Evolutionary conservation across 2,888 invertebrate genomes (phyloP), one percentile per base, ranked within the genome.

Genomic region (Machimus rusticus): DNA sequence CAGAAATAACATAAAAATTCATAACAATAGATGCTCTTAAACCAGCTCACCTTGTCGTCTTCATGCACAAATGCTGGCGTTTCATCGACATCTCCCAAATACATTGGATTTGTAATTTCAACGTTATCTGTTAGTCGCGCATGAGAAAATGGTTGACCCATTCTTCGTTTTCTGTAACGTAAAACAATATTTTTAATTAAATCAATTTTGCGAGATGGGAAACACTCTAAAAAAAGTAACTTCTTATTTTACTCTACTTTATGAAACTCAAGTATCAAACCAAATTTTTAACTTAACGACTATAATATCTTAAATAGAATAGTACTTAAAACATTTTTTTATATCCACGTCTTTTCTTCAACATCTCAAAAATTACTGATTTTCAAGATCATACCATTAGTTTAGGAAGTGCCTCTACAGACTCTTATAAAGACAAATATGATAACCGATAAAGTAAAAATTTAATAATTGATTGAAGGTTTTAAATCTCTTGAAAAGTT

Each of bases 91-190:
- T 95, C 95, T 88, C 95, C 96, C 87, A 96, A 94, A 93, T 97
- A 97, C 95, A 97, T 97, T 39, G 97, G 97, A 94, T 97, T 97
- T 91, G 94, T 95, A 91, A 96, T 96, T 94, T 97, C 97, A 91
- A 97, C 96, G 93, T 96, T 97, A 93, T 97, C 97, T 88, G 96
- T 94, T 90, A 97, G 95, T 14, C 97, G 94, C 88, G 96, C 95
- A 93, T 97, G 97, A 90, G 95, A 95, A 92, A 97, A 97, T 84
- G 95, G 94, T 89, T 94, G 93, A 4, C 95, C 94, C 90, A 92
- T 92, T 89, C 92, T 91, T 89, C 92, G 91, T 91, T 92, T 93
- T 89, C 95, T 95, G 91, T 3, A 90, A 82, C 88, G 16, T n/a
- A 76, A 76, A 46, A 46, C 43, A 46, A 37, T 0, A 76, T 23